Percentiles rank a stretch among this genome's conserved stretches.
Evolutionary conservation across 2,888 invertebrate genomes (phyloP).

Genomic region (Nemoura dubitans): DNA sequence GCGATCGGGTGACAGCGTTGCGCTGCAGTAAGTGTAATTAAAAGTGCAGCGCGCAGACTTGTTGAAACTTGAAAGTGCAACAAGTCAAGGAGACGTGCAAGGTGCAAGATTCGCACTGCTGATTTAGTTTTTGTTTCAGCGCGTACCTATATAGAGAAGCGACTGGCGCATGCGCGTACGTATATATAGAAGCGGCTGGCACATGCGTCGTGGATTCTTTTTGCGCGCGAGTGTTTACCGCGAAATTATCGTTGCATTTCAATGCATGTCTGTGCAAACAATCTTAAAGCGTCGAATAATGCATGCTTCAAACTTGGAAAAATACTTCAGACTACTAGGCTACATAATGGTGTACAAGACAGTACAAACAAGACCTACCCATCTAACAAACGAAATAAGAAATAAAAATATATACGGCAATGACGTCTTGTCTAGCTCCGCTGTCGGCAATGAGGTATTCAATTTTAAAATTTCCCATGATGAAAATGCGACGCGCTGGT

Average conservation of each 20-base stretch:
- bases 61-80: neutral
- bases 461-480: neutral
- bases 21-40: neutral
- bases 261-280: constrained; percentile 5
- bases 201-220: neutral
- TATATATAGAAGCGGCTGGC: too few relatives aligned
- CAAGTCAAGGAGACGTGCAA: neutral
- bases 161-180: too few relatives aligned
- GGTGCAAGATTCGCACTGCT: neutral
- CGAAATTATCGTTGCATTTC: constrained; percentile 7
- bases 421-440: neutral
- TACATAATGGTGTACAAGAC: neutral
- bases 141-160: too few relatives aligned
- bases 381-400: neutral
- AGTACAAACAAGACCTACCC: neutral
- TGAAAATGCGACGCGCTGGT: neutral
- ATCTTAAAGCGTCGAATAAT: neutral
- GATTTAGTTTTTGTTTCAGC: neutral
- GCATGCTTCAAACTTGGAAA: neutral
- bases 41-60: neutral
- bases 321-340: neutral
- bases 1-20: neutral
- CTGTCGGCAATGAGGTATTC: neutral
- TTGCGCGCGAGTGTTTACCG: neutral
- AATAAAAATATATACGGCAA: neutral